Percentiles rank a stretch among this genome's conserved stretches.
These are phyloP conservation scores for Phrixothrix hirtus DNA, from an alignment of 2,888 invertebrate species.

Conservation along the genomic window DNA sequence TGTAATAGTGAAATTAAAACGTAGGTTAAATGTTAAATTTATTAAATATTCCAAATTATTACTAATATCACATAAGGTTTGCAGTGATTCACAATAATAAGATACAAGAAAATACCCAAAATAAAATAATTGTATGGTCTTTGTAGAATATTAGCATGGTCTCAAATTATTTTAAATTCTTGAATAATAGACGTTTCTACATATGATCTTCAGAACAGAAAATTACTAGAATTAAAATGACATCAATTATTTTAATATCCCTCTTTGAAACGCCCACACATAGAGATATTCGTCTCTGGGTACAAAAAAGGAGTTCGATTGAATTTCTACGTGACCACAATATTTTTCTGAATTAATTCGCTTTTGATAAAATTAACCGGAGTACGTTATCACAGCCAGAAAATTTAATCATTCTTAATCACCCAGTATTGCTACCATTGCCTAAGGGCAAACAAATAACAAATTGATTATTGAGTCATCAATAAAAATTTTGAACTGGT, in stretches of 20 bases:
- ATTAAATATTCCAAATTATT: not conserved
- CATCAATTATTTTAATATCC: slow-evolving; percentile 41
- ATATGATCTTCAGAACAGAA: slow-evolving; percentile 34
- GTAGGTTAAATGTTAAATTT: no score
- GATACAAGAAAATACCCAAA: slow-evolving; percentile 18
- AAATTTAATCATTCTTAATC: no score
- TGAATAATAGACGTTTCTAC: slow-evolving; percentile 32
- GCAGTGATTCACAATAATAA: slow-evolving; percentile 16
- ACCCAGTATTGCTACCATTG: no score
- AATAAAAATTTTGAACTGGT: no score
- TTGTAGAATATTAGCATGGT: slow-evolving; percentile 32
- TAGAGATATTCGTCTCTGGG: slow-evolving; percentile 19
- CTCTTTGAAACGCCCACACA: slow-evolving; percentile 33
- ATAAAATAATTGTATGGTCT: slow-evolving; percentile 35
- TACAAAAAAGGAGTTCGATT: slow-evolving; percentile 11
- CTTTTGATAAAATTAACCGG: no score
- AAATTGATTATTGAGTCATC: no score
- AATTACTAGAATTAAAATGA: slow-evolving; percentile 42
- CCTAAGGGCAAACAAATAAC: no score
- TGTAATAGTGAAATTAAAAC: no score
- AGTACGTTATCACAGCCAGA: no score
- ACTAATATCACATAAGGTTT: slow-evolving; percentile 1
- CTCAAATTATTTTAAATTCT: slow-evolving; percentile 36
- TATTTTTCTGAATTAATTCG: no score
- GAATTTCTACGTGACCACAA: slow-evolving; percentile 5